Conservation (phyloP, 23 tunicate genomes). For the Corella eumyota region DNA sequence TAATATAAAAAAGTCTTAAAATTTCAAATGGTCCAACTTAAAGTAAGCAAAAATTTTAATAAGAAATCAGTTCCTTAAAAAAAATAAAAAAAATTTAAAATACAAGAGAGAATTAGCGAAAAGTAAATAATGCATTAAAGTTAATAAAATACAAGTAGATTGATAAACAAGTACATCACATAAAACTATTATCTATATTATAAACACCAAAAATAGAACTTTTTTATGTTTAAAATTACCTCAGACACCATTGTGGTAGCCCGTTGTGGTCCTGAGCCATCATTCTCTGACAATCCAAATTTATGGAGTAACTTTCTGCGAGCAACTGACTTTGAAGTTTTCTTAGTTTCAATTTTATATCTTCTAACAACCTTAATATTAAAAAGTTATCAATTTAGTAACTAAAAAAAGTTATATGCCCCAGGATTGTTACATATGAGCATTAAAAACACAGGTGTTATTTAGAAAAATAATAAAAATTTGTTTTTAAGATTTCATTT, state of each 20-base stretch:
- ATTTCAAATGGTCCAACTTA: too few relatives aligned
- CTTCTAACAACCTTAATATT: slow-evolving; percentile 56
- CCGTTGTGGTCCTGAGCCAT: slow-evolving; percentile 68
- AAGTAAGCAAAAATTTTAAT: too few relatives aligned
- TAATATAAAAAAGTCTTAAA: too few relatives aligned
- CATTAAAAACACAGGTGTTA: not conserved
- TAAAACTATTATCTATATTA: too few relatives aligned
- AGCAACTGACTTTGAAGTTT: slow-evolving; percentile 87
- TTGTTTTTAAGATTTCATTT: too few relatives aligned
- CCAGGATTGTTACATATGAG: not conserved
- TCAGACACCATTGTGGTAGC: slow-evolving; percentile 88
- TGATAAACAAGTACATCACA: too few relatives aligned
- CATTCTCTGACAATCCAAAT: slow-evolving; percentile 73
- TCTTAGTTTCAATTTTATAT: slow-evolving; percentile 61
- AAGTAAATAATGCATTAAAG: too few relatives aligned
- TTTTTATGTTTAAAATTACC: not conserved
- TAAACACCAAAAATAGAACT: too few relatives aligned
- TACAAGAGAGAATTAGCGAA: too few relatives aligned
- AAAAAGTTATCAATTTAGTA: not conserved
- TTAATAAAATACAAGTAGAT: slow-evolving; percentile 3
- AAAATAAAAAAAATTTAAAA: too few relatives aligned
- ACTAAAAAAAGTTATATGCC: not conserved
- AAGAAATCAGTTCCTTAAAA: too few relatives aligned
- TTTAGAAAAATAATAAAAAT: not conserved
- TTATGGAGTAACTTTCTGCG: slow-evolving; percentile 61